A percentile compares a stretch with the other conserved stretches of the same genome.
Conservation (phyloP, 1,140 invertebrate genomes). For the Micrasema longulum region DNA sequence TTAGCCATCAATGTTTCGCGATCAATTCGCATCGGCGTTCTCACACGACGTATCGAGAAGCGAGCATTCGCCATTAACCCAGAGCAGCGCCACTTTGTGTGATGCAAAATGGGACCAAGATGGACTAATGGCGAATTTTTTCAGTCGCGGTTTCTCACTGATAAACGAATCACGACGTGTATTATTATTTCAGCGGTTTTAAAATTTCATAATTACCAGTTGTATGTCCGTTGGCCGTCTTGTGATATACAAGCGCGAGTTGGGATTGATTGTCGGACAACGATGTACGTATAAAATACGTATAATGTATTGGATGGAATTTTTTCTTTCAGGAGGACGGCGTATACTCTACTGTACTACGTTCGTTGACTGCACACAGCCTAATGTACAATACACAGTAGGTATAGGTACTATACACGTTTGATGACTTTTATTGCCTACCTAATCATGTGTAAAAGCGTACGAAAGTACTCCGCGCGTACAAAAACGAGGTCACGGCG, state of each 20-base stretch:
- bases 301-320: too few relatives aligned
- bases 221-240: slow-evolving; percentile 42
- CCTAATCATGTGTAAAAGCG: slow-evolving; percentile 45
- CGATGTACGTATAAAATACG: slow-evolving; percentile 47
- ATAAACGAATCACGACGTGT: slow-evolving; percentile 52
- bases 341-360: background rate
- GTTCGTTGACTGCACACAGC: too few relatives aligned
- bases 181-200: slow-evolving; percentile 53
- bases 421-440: slow-evolving; percentile 48
- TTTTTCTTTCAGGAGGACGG: background rate
- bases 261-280: slow-evolving; percentile 46
- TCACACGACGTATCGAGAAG: slow-evolving; percentile 13
- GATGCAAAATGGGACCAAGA: slow-evolving; percentile 47
- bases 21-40: slow-evolving; percentile 8
- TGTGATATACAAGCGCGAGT: slow-evolving; percentile 52
- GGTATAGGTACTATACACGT: slow-evolving; percentile 28
- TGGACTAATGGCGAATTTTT: slow-evolving; percentile 51
- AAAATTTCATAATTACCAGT: slow-evolving; percentile 54
- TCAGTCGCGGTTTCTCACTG: slow-evolving; percentile 45
- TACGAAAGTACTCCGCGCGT: slow-evolving; percentile 36
- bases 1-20: slow-evolving; percentile 28
- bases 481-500: slow-evolving; percentile 30
- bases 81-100: slow-evolving; percentile 25
- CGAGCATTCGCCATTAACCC: slow-evolving; percentile 1
- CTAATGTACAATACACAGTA: background rate